Conservation (phyloP, 2,113 vertebrate genomes). For the Symphodus melops region DNA sequence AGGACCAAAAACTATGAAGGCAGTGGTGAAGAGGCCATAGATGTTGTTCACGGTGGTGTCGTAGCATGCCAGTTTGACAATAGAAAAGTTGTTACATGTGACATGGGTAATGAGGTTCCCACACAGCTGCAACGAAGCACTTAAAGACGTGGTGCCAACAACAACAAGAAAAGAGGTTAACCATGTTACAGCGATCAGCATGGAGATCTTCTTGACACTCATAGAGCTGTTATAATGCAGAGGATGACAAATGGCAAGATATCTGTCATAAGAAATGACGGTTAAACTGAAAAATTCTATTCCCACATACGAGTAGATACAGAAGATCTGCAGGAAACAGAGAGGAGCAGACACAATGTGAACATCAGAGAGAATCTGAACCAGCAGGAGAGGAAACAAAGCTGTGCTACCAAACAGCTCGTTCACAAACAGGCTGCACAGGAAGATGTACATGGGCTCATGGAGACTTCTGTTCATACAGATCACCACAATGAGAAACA, state of each 20-base stretch:
- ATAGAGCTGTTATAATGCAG: conserved; percentile 26
- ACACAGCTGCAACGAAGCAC: conserved; percentile 49
- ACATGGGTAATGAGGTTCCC: conserved; percentile 63
- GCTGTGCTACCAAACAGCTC: conserved; percentile 60
- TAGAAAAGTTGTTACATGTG: conserved; percentile 60
- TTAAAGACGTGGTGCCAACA: conserved; percentile 29
- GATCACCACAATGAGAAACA: conserved; percentile 54
- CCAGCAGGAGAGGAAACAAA: conserved; percentile 27
- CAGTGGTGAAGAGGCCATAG: conserved; percentile 24
- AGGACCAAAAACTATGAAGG: not conserved
- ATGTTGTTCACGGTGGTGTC: conserved; percentile 60
- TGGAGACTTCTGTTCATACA: conserved; percentile 66
- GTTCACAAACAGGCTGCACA: conserved; percentile 71
- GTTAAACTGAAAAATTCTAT: conserved; percentile 5
- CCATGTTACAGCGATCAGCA: conserved; percentile 47
- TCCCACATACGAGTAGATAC: not conserved
- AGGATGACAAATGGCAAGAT: conserved; percentile 48
- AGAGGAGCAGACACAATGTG: not conserved
- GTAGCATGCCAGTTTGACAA: conserved; percentile 69
- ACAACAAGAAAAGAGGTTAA: not conserved
- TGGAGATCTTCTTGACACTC: not conserved
- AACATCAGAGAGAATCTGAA: conserved; percentile 20
- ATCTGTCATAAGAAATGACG: conserved; percentile 59
- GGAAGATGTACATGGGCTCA: conserved; percentile 77
- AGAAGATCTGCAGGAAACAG: conserved; percentile 48